Evolutionary conservation across 2,113 vertebrate species (phyloP), one percentile per base, ranked within the genome.

Genomic region (Gymnobelideus leadbeateri): DNA sequence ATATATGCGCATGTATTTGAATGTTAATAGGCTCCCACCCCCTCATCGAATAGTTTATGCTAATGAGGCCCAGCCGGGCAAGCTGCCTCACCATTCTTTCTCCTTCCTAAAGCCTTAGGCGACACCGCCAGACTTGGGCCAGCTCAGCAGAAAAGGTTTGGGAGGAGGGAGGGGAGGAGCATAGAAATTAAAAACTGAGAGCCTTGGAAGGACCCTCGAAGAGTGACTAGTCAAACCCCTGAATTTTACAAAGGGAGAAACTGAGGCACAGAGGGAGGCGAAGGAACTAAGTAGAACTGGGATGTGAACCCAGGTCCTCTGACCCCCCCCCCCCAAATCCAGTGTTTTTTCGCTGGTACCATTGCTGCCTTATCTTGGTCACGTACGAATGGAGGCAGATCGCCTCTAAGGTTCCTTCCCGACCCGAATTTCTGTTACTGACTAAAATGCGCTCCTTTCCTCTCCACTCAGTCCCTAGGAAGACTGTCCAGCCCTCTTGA

Each of bases 1-100:
- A 98, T 98, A 54, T 98, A 98, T 98, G 98, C 96, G 98, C 98
- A 98, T 98, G 97, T 52, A 97, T 97, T 97, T 98, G 49, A 97
- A 96, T 98, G n/a, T 16, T 95, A 98, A 98, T 43, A 23, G 19
- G 25, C 16, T 4, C 47, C 43, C 25, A 89, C 6, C 0, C 1
- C 8, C 2, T 11, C 6, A 97, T 14, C 6, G 98, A 97, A 96
- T 97, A 89, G 0, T 96, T 98, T 98, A 98, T 98, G 98, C 93
- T 96, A 97, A 98, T 96, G 57, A 96, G 90, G 0, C 0, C 0
- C 0, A 53, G 37, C 24, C 0, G 21, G 89, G n/a, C 92, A 77
- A 68, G 28, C 91, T 51, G 43, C 89, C 6, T 21, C 49, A 9
- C 7, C 55, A 25, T 1, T 51, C 37, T 23, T 23, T 14, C 8